phyloP scores from a whole-genome alignment of 2,113 vertebrate genomes.

The Spea bombifrons region DNA sequence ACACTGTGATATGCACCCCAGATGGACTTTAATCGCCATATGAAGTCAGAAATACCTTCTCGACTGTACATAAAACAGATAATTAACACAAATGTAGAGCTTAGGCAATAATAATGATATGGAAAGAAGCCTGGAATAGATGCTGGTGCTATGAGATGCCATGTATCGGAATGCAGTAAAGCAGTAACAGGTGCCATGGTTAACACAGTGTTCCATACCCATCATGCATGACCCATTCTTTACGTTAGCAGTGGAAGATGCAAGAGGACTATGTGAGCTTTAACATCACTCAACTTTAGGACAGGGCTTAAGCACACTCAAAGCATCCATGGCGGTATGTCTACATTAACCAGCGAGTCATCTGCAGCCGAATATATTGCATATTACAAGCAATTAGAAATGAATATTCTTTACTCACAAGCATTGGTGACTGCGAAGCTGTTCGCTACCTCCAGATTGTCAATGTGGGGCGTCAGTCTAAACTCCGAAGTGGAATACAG shows the following conservation, averaged over 20 bases:
- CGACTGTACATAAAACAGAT: background rate
- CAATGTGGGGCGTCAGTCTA: slow-evolving; percentile 94
- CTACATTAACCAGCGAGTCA: background rate
- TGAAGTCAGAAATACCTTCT: background rate
- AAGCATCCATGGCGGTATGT: background rate
- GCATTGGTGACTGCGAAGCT: slow-evolving; percentile 98
- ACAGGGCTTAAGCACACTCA: background rate
- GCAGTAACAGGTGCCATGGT: slow-evolving; percentile 14
- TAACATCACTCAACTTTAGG: no score
- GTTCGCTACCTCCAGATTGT: slow-evolving; percentile 98
- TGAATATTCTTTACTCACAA: slow-evolving; percentile 78
- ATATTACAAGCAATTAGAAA: slow-evolving; percentile 10
- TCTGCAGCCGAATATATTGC: background rate
- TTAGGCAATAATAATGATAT: background rate
- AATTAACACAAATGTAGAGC: background rate
- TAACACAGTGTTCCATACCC: slow-evolving; percentile 3
- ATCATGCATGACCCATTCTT: slow-evolving; percentile 11
- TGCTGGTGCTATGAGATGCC: background rate
- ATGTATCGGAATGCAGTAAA: slow-evolving; percentile 15
- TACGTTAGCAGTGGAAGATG: background rate
- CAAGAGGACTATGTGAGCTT: no score
- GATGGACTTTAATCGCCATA: no score
- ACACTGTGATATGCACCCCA: background rate
- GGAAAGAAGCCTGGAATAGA: background rate
- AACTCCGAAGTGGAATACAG: slow-evolving; percentile 92